These are phyloP conservation scores for Apotomis turbidana DNA, from an alignment of 2,888 invertebrate species.

Conservation along the genomic window DNA sequence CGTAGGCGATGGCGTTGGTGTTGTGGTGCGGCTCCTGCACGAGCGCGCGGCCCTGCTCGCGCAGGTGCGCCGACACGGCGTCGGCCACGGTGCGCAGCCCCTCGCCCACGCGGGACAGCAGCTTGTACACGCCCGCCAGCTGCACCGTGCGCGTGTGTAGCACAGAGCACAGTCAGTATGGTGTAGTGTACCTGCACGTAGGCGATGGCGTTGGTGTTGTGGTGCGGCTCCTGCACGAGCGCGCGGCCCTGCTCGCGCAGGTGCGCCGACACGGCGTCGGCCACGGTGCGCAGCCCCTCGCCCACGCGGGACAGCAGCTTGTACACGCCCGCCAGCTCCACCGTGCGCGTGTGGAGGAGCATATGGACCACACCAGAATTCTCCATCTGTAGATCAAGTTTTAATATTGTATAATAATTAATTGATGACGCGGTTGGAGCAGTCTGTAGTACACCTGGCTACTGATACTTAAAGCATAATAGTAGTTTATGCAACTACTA, in stretches of 20 bases:
- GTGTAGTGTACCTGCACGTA: conserved; percentile 89
- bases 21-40: conserved; percentile 96
- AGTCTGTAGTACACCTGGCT: no score
- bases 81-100: conserved; percentile 98
- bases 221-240: conserved; percentile 96
- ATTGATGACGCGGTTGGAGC: no score
- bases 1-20: conserved; percentile 96
- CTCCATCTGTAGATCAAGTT: conserved; percentile 97
- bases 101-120: no score
- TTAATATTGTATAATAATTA: no score
- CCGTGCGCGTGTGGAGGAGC: conserved; percentile 98
- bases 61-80: conserved; percentile 96
- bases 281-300: conserved; percentile 97
- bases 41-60: conserved; percentile 97
- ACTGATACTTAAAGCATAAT: no score
- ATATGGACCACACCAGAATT: conserved; percentile 99
- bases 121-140: no score
- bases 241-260: conserved; percentile 97
- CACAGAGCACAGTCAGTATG: conserved; percentile 78
- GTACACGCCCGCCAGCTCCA: conserved; percentile 99
- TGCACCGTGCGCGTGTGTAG: no score
- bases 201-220: conserved; percentile 94
- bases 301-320: conserved; percentile 96
- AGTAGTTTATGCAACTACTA: no score
- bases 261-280: conserved; percentile 97